Conservation (phyloP, 2,113 vertebrate genomes). For the Platanista minor region DNA sequence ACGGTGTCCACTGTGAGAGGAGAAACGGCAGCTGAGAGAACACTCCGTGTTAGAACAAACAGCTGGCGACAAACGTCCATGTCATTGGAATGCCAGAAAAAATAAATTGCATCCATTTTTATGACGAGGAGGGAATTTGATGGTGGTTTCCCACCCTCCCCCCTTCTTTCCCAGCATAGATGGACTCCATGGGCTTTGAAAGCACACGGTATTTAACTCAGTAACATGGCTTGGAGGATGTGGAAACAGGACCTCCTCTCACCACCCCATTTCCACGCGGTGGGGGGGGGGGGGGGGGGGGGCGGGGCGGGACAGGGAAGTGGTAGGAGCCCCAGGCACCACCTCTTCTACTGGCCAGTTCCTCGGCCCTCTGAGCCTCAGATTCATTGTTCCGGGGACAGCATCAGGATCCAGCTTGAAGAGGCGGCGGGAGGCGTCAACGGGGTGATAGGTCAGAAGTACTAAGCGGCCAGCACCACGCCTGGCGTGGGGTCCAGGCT, state of each 20-base stretch:
- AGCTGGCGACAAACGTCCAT: slow-evolving; percentile 70
- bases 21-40: slow-evolving; percentile 63
- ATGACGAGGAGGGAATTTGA: slow-evolving; percentile 45
- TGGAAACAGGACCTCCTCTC: not conserved
- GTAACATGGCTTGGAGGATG: not conserved
- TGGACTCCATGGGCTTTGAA: not conserved
- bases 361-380: not conserved
- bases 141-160: slow-evolving; percentile 62
- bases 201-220: slow-evolving; percentile 38
- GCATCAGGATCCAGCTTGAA: not conserved
- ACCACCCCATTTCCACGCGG: not conserved
- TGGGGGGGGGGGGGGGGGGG: no score
- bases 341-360: not conserved
- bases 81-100: slow-evolving; percentile 68
- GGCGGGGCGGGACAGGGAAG: not conserved
- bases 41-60: slow-evolving; percentile 41
- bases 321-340: fast-evolving
- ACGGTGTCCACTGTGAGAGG: slow-evolving; percentile 55
- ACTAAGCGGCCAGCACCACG: not conserved
- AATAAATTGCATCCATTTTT: slow-evolving; percentile 70
- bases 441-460: fast-evolving
- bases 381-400: not conserved
- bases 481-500: not conserved
- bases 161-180: not conserved
- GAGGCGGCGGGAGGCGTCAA: no score